Conservation (phyloP, 2,113 vertebrate genomes). For the Colistium nudipinnis region DNA sequence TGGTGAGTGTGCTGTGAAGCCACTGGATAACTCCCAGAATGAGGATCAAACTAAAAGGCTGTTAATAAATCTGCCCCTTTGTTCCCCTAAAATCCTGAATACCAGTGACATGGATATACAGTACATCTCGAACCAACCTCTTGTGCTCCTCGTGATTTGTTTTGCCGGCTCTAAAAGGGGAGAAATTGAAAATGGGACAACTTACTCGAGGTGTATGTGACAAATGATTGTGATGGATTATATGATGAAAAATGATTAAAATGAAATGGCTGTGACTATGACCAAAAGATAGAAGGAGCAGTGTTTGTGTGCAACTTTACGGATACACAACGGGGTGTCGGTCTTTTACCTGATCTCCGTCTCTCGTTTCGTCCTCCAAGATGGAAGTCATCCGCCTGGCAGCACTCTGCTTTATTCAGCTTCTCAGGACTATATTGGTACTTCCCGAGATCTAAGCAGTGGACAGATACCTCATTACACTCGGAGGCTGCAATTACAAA, state of each 20-base stretch:
- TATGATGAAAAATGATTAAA: background rate
- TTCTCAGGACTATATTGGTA: constrained; percentile 89
- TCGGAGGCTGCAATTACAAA: constrained; percentile 12
- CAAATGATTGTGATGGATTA: no score
- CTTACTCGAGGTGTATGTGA: background rate
- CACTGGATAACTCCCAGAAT: background rate
- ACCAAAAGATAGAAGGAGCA: background rate
- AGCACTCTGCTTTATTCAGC: constrained; percentile 86
- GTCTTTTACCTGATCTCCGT: constrained; percentile 89
- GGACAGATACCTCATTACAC: constrained; percentile 15
- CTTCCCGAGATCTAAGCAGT: constrained; percentile 80
- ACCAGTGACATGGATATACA: background rate
- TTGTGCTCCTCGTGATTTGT: constrained; percentile 77
- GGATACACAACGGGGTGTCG: background rate
- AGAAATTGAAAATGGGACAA: background rate
- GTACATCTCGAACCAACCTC: constrained; percentile 67
- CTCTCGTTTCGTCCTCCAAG: constrained; percentile 76
- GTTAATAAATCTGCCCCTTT: constrained; percentile 21
- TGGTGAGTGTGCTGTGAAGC: background rate
- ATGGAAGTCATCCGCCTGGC: constrained; percentile 77
- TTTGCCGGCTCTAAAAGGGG: constrained; percentile 86
- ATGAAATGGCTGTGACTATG: background rate
- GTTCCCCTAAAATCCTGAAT: constrained; percentile 1
- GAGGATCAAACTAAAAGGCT: constrained; percentile 1
- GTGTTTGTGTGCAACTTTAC: background rate